Conservation (phyloP, 2,888 invertebrate species). For the Diarsia brunnea region DNA sequence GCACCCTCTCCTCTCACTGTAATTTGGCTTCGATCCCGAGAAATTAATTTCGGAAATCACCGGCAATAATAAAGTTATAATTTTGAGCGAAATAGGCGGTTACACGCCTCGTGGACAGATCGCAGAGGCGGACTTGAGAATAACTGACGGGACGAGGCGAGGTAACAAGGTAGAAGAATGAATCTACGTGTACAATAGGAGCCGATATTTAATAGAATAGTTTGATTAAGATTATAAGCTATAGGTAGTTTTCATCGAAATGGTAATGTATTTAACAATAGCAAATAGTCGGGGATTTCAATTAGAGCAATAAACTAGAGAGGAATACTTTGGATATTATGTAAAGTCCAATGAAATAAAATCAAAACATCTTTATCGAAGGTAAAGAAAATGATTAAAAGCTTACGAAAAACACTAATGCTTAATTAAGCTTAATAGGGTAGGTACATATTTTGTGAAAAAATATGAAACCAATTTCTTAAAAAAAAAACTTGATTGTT, state of each 20-base stretch:
- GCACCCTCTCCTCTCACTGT: conserved; percentile 74
- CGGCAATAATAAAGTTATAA: conserved; percentile 89
- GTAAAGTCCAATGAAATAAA: background rate
- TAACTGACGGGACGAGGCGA: conserved; percentile 10
- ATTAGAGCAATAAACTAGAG: background rate
- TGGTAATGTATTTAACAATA: background rate
- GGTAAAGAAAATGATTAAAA: background rate
- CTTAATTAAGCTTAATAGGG: background rate
- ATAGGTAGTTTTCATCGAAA: background rate
- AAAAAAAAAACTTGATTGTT: background rate
- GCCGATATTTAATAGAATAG: background rate
- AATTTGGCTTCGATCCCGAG: conserved; percentile 87
- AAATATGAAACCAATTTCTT: background rate
- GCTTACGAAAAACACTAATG: too few relatives aligned
- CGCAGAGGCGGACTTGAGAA: conserved; percentile 74
- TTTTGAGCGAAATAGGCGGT: conserved; percentile 84
- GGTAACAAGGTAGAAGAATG: conserved; percentile 40
- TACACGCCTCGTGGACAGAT: conserved; percentile 79
- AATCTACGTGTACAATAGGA: background rate
- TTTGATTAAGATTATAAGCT: background rate
- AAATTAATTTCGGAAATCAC: conserved; percentile 89
- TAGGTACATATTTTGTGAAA: background rate
- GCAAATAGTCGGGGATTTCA: background rate
- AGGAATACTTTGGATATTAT: background rate
- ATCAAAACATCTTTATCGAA: background rate